These are phyloP conservation scores for Euplagia quadripunctaria DNA, from an alignment of 2,888 invertebrate species.

Conservation along the genomic window DNA sequence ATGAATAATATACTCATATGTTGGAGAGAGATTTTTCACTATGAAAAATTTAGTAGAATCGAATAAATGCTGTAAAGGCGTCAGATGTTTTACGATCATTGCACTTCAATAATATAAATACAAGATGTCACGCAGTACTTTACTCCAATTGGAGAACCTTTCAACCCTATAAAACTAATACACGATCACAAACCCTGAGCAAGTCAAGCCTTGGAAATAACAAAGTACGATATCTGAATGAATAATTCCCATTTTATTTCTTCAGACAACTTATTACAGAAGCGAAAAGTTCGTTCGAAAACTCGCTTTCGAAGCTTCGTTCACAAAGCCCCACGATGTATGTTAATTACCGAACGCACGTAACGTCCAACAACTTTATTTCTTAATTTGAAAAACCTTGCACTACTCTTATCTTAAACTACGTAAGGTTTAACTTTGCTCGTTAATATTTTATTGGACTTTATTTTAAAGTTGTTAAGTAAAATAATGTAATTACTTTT, in stretches of 20 bases:
- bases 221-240: slow-evolving; percentile 28
- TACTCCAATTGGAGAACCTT: neutral
- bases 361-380: slow-evolving; percentile 24
- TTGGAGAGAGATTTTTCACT: neutral
- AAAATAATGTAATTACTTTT: slow-evolving; percentile 33
- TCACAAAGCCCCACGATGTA: slow-evolving; percentile 60
- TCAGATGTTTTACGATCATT: neutral
- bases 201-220: slow-evolving; percentile 23
- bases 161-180: neutral
- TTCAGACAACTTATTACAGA: slow-evolving; percentile 51
- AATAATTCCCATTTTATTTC: slow-evolving; percentile 46
- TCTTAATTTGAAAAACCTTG: neutral
- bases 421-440: slow-evolving; percentile 1
- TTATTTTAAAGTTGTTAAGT: neutral
- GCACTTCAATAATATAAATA: neutral
- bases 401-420: slow-evolving; percentile 4
- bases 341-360: slow-evolving; percentile 60
- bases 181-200: slow-evolving; percentile 4
- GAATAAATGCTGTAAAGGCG: neutral
- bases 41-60: neutral
- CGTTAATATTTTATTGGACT: neutral
- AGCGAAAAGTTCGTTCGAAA: slow-evolving; percentile 52
- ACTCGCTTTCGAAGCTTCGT: slow-evolving; percentile 53
- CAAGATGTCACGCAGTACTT: neutral
- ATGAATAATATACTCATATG: too few relatives aligned